These are phyloP conservation scores for Drosophila funebris DNA, from an alignment of 1,140 invertebrate genomes.

Conservation along the genomic window DNA sequence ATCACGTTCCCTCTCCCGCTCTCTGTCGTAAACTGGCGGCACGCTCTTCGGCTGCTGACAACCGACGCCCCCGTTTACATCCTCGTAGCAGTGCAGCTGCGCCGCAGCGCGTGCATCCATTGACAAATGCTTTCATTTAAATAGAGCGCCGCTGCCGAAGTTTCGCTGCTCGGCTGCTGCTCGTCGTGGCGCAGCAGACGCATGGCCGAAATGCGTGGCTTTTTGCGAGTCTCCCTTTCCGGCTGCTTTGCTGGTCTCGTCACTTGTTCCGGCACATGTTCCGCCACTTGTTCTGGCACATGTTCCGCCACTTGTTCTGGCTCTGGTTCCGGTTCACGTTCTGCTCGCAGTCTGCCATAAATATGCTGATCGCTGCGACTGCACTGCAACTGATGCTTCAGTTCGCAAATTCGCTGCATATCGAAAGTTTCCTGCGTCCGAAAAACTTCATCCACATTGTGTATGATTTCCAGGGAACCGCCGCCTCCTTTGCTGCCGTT, in stretches of 20 bases:
- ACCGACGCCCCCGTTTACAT: constrained; percentile 30
- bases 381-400: constrained; percentile 60
- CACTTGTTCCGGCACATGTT: not conserved
- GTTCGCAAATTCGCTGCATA: constrained; percentile 70
- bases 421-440: constrained; percentile 77
- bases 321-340: not conserved
- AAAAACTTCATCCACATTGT: constrained; percentile 79
- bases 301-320: not conserved
- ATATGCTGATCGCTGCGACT: constrained; percentile 79
- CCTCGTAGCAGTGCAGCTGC: constrained; percentile 64
- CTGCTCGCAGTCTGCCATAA: constrained; percentile 57
- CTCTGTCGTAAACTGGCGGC: constrained; percentile 54
- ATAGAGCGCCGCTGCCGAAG: constrained; percentile 33
- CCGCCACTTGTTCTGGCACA: not conserved
- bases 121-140: constrained; percentile 77
- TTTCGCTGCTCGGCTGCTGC: constrained; percentile 3
- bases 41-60: constrained; percentile 75
- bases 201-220: constrained; percentile 55
- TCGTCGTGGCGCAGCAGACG: constrained; percentile 34
- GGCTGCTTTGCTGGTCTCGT: not conserved
- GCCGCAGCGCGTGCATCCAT: constrained; percentile 70
- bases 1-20: constrained; percentile 24
- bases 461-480: constrained; percentile 72
- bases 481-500: constrained; percentile 5
- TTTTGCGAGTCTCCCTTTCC: constrained; percentile 21